phyloP scores from a whole-genome alignment of 2,113 vertebrate species.

The Rhombomys opimus region DNA sequence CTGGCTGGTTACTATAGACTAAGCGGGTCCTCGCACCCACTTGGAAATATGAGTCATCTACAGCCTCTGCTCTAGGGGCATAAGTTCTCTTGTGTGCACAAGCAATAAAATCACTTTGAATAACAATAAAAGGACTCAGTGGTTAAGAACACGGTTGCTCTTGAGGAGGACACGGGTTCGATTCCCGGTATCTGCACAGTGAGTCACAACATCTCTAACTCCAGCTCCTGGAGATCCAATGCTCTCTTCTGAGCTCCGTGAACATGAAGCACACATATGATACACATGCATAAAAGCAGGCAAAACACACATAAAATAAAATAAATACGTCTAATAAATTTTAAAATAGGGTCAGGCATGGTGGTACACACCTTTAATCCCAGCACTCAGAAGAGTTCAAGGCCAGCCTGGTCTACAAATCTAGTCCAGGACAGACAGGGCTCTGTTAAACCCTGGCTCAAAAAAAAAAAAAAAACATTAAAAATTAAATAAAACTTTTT shows the following conservation, averaged over 20 bases:
- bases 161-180: background rate
- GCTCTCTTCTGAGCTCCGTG: background rate
- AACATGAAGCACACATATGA: background rate
- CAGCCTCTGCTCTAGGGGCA: too few relatives aligned
- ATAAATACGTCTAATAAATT: background rate
- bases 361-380: too few relatives aligned
- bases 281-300: background rate
- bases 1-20: too few relatives aligned
- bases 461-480: background rate
- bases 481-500: background rate
- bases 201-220: background rate
- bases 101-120: too few relatives aligned
- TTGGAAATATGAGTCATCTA: too few relatives aligned
- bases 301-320: background rate
- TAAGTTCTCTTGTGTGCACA: too few relatives aligned
- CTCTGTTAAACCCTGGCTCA: too few relatives aligned
- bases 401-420: too few relatives aligned
- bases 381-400: too few relatives aligned
- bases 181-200: background rate
- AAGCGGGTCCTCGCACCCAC: too few relatives aligned
- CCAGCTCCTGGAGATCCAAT: background rate
- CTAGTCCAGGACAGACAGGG: too few relatives aligned
- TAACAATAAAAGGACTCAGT: background rate
- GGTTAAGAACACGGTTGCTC: background rate
- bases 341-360: too few relatives aligned